Percentiles rank a stretch among this genome's conserved stretches.
These are phyloP conservation scores for Pantelozetes paolii DNA, from an alignment of 2,888 invertebrate genomes.

Conservation along the genomic window DNA sequence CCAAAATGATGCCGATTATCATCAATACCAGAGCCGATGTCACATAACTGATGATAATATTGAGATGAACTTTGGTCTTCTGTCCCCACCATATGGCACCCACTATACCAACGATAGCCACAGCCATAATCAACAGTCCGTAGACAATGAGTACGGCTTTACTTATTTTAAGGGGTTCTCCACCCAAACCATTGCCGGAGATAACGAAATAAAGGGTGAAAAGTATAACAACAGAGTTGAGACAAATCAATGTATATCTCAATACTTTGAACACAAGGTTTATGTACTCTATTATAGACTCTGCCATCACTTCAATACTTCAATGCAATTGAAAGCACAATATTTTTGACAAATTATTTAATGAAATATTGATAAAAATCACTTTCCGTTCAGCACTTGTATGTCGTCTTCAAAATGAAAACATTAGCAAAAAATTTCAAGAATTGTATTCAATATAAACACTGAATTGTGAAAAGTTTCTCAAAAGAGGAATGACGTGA, in stretches of 20 bases:
- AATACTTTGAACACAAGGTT: constrained; percentile 29
- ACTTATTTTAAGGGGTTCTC: constrained; percentile 23
- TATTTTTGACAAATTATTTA: neutral
- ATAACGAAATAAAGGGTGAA: constrained; percentile 31
- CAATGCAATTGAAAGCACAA: neutral
- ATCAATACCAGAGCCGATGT: neutral
- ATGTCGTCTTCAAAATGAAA: no score
- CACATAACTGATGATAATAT: constrained; percentile 36
- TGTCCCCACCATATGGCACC: constrained; percentile 37
- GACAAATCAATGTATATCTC: constrained; percentile 34
- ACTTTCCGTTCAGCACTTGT: no score
- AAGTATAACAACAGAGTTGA: constrained; percentile 37
- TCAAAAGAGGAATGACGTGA: neutral
- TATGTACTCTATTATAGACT: constrained; percentile 30
- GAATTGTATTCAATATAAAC: no score
- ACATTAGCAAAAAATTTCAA: no score
- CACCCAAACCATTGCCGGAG: constrained; percentile 36
- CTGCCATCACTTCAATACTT: neutral
- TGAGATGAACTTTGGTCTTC: constrained; percentile 38
- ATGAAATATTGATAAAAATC: neutral
- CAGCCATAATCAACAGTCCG: constrained; percentile 13
- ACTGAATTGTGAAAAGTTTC: no score
- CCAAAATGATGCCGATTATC: constrained; percentile 29
- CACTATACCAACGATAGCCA: constrained; percentile 36
- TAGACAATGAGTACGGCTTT: constrained; percentile 12